Conservation (phyloP, 2,113 vertebrate genomes). For the Caloenas nicobarica region DNA sequence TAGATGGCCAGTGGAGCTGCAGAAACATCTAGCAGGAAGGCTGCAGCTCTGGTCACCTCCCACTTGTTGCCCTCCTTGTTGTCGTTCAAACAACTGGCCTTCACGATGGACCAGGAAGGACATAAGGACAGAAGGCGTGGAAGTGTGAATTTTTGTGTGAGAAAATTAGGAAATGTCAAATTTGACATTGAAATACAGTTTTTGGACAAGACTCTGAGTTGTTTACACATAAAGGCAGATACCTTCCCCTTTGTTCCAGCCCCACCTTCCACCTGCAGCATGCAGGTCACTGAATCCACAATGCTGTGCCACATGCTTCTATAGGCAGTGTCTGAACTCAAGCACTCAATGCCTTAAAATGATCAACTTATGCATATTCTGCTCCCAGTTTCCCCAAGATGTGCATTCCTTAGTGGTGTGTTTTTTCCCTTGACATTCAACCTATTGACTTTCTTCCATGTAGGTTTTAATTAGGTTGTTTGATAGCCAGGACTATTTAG, state of each 20-base stretch:
- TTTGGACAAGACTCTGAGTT: background rate
- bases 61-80: background rate
- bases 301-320: background rate
- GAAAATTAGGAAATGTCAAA: background rate
- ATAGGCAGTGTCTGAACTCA: background rate
- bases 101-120: background rate
- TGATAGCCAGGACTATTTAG: constrained; percentile 65
- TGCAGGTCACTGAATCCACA: background rate
- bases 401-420: background rate
- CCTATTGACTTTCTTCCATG: constrained; percentile 59
- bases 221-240: background rate
- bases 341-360: background rate
- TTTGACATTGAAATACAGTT: background rate
- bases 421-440: constrained; percentile 29
- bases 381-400: background rate
- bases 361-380: background rate
- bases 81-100: background rate
- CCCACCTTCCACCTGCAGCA: fast-evolving
- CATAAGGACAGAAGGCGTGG: background rate
- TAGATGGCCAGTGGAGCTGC: background rate
- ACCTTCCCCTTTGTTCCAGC: background rate
- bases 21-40: background rate
- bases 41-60: background rate
- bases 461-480: constrained; percentile 55
- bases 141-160: background rate